Conservation (phyloP, 2,113 vertebrate genomes). For the Chaenogobius annularis region DNA sequence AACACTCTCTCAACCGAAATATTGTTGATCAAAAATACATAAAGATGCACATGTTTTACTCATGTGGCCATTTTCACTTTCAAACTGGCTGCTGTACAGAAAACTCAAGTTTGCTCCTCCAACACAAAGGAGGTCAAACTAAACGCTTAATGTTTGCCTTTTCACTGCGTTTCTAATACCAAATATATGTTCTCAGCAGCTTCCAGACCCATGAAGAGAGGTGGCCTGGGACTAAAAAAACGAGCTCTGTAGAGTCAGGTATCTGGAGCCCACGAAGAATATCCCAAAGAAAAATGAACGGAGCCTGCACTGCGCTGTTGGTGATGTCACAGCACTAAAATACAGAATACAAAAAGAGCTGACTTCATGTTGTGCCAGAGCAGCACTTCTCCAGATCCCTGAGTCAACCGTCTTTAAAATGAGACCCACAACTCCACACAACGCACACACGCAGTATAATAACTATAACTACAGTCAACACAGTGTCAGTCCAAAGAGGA, state of each 20-base stretch:
- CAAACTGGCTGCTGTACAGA: background rate
- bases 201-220: background rate
- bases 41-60: background rate
- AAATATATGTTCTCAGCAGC: background rate
- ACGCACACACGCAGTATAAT: background rate
- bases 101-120: background rate
- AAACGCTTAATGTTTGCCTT: background rate
- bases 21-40: background rate
- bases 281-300: background rate
- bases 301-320: background rate
- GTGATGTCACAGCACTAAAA: slow-evolving; percentile 4
- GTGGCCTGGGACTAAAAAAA: too few relatives aligned
- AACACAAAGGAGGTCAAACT: too few relatives aligned
- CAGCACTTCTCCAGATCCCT: slow-evolving; percentile 28
- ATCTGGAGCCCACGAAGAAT: background rate
- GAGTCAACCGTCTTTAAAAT: background rate
- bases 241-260: too few relatives aligned
- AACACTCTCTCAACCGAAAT: background rate
- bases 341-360: background rate
- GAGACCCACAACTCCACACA: background rate
- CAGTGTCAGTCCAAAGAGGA: slow-evolving; percentile 8
- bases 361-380: slow-evolving; percentile 24
- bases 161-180: background rate
- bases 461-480: background rate
- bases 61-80: background rate